A percentile compares a stretch with the other conserved stretches of the same genome.
Conservation (phyloP, 1,140 invertebrate species). For the Anastrepha ludens region DNA sequence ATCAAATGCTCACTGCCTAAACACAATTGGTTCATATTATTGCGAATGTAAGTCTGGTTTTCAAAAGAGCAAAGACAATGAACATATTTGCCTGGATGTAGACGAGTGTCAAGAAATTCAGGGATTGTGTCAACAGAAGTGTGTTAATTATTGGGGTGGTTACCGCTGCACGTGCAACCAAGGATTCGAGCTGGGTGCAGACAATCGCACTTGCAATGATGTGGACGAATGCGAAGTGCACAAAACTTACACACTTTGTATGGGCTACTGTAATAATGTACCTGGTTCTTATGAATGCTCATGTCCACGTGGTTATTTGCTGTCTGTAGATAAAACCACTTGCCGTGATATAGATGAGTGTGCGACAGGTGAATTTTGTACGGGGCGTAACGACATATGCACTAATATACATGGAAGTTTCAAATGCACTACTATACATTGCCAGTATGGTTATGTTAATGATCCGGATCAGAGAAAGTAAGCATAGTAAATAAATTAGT, state of each 20-base stretch:
- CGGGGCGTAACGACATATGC: constrained; percentile 85
- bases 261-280: constrained; percentile 90
- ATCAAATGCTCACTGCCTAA: constrained; percentile 81
- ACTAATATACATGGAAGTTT: constrained; percentile 92
- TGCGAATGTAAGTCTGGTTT: constrained; percentile 88
- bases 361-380: constrained; percentile 78
- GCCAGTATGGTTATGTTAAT: constrained; percentile 86
- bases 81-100: constrained; percentile 78
- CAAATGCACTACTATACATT: constrained; percentile 89
- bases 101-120: constrained; percentile 80
- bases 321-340: constrained; percentile 81
- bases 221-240: constrained; percentile 90
- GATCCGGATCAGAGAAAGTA: constrained; percentile 86
- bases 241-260: constrained; percentile 83
- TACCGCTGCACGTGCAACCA: constrained; percentile 85
- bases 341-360: constrained; percentile 96
- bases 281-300: constrained; percentile 90
- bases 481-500: constrained; percentile 62
- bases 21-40: constrained; percentile 87
- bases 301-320: constrained; percentile 89
- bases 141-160: constrained; percentile 88
- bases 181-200: constrained; percentile 82
- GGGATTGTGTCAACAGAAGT: constrained; percentile 88
- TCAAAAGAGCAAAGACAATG: constrained; percentile 76
- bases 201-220: constrained; percentile 88